Conservation (phyloP, 2,888 invertebrate species). For the Diarsia dahlii region DNA sequence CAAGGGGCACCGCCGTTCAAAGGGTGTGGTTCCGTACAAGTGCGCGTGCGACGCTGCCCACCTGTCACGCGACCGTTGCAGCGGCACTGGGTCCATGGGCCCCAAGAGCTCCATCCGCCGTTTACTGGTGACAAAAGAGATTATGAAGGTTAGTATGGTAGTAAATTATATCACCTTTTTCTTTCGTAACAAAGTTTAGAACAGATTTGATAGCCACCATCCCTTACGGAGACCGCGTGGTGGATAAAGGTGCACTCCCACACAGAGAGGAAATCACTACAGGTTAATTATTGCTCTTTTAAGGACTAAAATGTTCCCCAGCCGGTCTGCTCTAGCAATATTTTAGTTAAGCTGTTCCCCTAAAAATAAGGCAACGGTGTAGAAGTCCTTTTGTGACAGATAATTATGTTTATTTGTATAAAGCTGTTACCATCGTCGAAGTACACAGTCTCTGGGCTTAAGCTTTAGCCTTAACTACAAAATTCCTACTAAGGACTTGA, state of each 20-base stretch:
- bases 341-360: no score
- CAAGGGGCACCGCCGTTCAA: slow-evolving; percentile 97
- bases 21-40: slow-evolving; percentile 97
- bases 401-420: no score
- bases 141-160: background rate
- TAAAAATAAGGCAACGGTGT: background rate
- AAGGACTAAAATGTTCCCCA: no score
- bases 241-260: background rate
- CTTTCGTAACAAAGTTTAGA: background rate
- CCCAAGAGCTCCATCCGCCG: slow-evolving; percentile 98
- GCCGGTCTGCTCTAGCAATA: no score
- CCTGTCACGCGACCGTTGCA: slow-evolving; percentile 94
- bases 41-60: slow-evolving; percentile 95
- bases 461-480: background rate
- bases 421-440: no score
- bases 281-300: no score
- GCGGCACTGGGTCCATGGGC: slow-evolving; percentile 96
- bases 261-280: background rate
- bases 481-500: background rate
- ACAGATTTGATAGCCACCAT: background rate
- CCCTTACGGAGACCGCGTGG: background rate
- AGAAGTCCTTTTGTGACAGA: background rate
- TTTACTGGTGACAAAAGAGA: slow-evolving; percentile 93
- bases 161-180: background rate
- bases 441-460: no score